Percentiles rank a stretch among this genome's conserved stretches.
phyloP scores from a whole-genome alignment of 2,888 invertebrate genomes.

The Sepioteuthis lessoniana region DNA sequence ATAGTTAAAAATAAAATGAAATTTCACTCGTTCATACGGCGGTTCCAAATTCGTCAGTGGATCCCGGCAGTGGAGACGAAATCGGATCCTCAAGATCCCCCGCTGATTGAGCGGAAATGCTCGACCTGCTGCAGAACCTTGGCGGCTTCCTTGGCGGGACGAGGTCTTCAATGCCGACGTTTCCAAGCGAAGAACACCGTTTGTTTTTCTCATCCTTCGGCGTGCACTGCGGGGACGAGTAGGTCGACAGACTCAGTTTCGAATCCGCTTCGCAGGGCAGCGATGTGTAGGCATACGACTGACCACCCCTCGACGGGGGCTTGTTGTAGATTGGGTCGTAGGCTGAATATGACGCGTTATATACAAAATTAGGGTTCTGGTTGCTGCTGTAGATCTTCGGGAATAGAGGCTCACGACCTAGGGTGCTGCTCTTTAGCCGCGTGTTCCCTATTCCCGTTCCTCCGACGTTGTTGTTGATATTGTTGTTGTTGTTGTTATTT shows the following conservation, averaged over 20 bases:
- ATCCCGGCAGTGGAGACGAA: slow-evolving; percentile 60
- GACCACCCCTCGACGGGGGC: not conserved
- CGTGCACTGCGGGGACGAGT: not conserved
- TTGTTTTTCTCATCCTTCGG: slow-evolving; percentile 47
- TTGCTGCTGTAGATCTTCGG: not conserved
- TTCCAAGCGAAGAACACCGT: slow-evolving; percentile 64
- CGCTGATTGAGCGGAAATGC: not conserved
- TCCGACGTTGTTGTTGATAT: not conserved
- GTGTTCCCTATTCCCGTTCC: not conserved
- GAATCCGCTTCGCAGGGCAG: not conserved
- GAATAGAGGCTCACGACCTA: not conserved
- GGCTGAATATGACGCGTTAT: slow-evolving; percentile 35
- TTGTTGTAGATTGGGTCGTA: slow-evolving; percentile 43
- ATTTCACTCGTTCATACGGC: slow-evolving; percentile 55
- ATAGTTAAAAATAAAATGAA: not conserved
- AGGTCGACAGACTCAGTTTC: slow-evolving; percentile 36
- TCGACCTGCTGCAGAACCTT: slow-evolving; percentile 54
- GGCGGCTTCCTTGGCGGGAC: slow-evolving; percentile 67
- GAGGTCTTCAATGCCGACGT: slow-evolving; percentile 57
- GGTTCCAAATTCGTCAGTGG: slow-evolving; percentile 62
- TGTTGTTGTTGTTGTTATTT: not conserved
- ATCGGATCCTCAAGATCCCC: slow-evolving; percentile 46
- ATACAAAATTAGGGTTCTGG: slow-evolving; percentile 44
- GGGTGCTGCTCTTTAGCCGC: not conserved
- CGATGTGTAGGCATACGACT: not conserved